A percentile compares a stretch with the other conserved stretches of the same genome.
These are phyloP conservation scores for Didymodactylos carnosus DNA, from an alignment of 2,888 invertebrate genomes.

Conservation along the genomic window DNA sequence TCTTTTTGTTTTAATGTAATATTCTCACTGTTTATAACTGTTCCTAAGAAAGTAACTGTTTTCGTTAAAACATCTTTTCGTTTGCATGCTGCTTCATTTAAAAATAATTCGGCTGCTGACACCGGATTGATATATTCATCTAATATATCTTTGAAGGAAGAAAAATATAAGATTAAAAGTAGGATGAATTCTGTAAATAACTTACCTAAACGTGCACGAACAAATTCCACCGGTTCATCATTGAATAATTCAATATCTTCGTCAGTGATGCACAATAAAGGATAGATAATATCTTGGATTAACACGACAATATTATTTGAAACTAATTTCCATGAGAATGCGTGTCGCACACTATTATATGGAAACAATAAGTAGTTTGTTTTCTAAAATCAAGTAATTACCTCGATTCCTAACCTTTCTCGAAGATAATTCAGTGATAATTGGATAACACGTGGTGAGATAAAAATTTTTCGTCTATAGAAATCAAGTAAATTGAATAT, in stretches of 20 bases:
- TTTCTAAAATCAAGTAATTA: background rate
- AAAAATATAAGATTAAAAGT: background rate
- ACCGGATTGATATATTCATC: slow-evolving; percentile 90
- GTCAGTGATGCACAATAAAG: slow-evolving; percentile 79
- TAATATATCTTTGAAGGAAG: slow-evolving; percentile 60
- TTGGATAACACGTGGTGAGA: slow-evolving; percentile 75
- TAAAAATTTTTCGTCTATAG: slow-evolving; percentile 58
- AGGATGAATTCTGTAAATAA: background rate
- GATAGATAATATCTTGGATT: slow-evolving; percentile 81
- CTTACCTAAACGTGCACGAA: background rate
- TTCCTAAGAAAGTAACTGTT: slow-evolving; percentile 73
- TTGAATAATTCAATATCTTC: slow-evolving; percentile 87
- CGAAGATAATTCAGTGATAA: slow-evolving; percentile 61
- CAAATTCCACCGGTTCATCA: slow-evolving; percentile 73
- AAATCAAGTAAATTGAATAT: slow-evolving; percentile 59
- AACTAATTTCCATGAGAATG: slow-evolving; percentile 59
- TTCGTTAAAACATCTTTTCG: slow-evolving; percentile 81
- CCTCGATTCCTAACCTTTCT: background rate
- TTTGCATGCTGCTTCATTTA: slow-evolving; percentile 70
- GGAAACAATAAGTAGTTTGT: background rate
- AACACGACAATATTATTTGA: slow-evolving; percentile 78
- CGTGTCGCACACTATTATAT: slow-evolving; percentile 2
- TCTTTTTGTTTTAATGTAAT: slow-evolving; percentile 50
- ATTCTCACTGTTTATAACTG: slow-evolving; percentile 42
- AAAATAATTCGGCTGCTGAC: slow-evolving; percentile 61